These are phyloP conservation scores for Euphonia xanthogaster DNA, from an alignment of 2,797 vertebrate species.

Conservation along the genomic window DNA sequence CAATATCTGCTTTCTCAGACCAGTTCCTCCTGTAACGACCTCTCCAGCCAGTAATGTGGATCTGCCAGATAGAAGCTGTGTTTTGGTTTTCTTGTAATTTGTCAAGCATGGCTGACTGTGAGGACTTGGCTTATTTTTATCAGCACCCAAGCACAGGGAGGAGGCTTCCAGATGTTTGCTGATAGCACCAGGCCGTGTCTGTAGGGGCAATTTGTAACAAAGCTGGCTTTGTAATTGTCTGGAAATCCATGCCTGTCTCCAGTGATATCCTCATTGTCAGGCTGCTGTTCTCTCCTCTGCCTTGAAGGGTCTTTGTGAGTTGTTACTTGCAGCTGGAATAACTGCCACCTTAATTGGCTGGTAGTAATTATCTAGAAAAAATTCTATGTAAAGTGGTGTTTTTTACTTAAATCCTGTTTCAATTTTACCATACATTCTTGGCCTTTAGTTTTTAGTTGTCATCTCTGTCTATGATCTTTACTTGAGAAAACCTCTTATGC, in stretches of 20 bases:
- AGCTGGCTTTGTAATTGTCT: constrained; percentile 3
- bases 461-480: background rate
- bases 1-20: background rate
- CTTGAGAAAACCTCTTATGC: background rate
- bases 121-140: background rate
- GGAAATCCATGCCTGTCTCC: constrained; percentile 5
- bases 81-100: background rate
- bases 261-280: background rate
- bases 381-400: background rate
- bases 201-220: background rate
- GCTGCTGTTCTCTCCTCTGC: background rate
- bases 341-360: background rate
- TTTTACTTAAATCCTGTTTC: background rate
- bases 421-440: background rate
- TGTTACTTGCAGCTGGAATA: background rate
- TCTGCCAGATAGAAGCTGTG: background rate
- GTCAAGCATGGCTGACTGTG: background rate
- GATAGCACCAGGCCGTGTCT: background rate
- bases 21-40: background rate
- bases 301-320: background rate
- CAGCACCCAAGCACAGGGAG: background rate
- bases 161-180: background rate
- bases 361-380: background rate
- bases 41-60: background rate
- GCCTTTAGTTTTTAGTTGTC: background rate